A percentile compares a stretch with the other conserved stretches of the same genome.
Conservation (phyloP, 2,888 invertebrate species). For the Drosophila peninsularis region DNA sequence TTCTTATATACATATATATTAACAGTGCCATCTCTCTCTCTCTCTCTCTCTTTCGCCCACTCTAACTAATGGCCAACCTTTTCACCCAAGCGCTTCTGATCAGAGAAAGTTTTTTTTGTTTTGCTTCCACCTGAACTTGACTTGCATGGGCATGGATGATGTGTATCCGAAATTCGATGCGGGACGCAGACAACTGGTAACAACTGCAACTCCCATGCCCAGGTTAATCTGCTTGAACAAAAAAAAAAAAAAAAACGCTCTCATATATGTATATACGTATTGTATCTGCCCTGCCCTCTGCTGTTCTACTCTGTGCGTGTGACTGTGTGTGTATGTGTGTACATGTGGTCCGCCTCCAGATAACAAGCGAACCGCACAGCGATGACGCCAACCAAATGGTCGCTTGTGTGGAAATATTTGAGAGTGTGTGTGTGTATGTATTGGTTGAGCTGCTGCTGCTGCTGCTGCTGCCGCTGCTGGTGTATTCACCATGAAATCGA, state of each 20-base stretch:
- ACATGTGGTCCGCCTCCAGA: slow-evolving; percentile 79
- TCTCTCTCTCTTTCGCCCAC: slow-evolving; percentile 10
- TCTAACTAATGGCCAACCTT: not conserved
- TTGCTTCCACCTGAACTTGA: slow-evolving; percentile 32
- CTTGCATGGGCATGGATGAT: slow-evolving; percentile 30
- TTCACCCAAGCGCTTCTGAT: slow-evolving; percentile 29
- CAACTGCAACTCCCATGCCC: slow-evolving; percentile 48
- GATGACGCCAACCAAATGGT: slow-evolving; percentile 75
- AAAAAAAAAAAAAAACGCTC: slow-evolving; percentile 40
- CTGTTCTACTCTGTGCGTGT: slow-evolving; percentile 33
- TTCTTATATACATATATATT: not conserved
- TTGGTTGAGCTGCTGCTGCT: slow-evolving; percentile 46
- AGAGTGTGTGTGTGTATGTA: slow-evolving; percentile 18
- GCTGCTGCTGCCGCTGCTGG: slow-evolving; percentile 42
- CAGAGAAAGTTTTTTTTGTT: slow-evolving; percentile 51
- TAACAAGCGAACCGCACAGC: slow-evolving; percentile 71
- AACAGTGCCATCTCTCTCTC: slow-evolving; percentile 32
- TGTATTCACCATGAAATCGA: slow-evolving; percentile 76
- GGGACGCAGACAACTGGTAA: slow-evolving; percentile 52
- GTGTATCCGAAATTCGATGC: slow-evolving; percentile 73
- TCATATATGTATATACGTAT: slow-evolving; percentile 17
- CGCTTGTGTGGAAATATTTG: slow-evolving; percentile 28
- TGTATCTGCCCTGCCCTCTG: slow-evolving; percentile 48
- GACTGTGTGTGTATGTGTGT: slow-evolving; percentile 32
- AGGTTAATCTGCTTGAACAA: slow-evolving; percentile 58